phyloP scores from a whole-genome alignment of 2,888 invertebrate species.

The Eurytoma adleriae region DNA sequence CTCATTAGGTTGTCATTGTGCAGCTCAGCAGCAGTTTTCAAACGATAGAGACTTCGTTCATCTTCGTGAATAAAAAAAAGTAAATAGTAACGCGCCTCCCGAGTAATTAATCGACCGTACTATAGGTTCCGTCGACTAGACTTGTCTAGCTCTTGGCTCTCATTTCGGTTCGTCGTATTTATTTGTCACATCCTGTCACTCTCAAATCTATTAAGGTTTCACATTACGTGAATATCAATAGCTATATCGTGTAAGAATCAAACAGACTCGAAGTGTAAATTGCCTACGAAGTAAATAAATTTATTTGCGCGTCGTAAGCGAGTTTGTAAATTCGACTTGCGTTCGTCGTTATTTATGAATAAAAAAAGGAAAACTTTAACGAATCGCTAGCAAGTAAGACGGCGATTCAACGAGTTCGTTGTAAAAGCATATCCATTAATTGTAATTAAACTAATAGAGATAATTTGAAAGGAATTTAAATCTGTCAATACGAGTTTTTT shows the following conservation, averaged over 20 bases:
- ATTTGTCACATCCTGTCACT: neutral
- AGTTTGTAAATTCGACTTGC: no score
- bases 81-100: neutral
- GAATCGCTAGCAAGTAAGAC: no score
- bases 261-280: neutral
- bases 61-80: slow-evolving; percentile 38
- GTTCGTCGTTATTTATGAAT: no score
- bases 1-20: slow-evolving; percentile 58
- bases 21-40: slow-evolving; percentile 47
- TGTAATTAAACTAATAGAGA: slow-evolving; percentile 6
- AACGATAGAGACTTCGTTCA: slow-evolving; percentile 26
- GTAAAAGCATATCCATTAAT: slow-evolving; percentile 37
- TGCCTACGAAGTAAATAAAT: slow-evolving; percentile 9
- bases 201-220: neutral
- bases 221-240: neutral
- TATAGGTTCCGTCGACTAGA: slow-evolving; percentile 32
- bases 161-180: neutral
- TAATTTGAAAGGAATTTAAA: neutral
- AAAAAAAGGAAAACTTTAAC: no score
- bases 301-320: neutral
- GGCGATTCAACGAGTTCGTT: neutral
- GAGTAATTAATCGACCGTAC: slow-evolving; percentile 14
- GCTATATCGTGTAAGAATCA: neutral
- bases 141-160: slow-evolving; percentile 28
- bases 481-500: slow-evolving; percentile 8